These are phyloP conservation scores for Stomatorhinus ivindoensis DNA, from an alignment of 2,113 vertebrate genomes.

Conservation along the genomic window DNA sequence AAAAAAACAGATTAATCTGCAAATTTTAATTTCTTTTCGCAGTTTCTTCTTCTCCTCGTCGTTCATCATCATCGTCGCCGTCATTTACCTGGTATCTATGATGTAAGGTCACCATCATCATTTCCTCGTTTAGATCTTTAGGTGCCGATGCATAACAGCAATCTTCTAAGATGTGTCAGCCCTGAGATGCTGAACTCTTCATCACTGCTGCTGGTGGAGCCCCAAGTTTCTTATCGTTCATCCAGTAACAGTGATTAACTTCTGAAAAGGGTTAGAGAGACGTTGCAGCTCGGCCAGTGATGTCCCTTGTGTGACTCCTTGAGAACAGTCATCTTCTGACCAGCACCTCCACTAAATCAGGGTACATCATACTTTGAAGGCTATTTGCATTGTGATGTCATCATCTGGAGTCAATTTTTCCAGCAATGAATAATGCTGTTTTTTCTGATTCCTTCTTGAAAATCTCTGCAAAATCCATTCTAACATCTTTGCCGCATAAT, in stretches of 20 bases:
- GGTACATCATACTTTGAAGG: neutral
- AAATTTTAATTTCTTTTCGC: neutral
- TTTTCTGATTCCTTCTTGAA: neutral
- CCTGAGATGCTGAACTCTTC: neutral
- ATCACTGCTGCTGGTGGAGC: neutral
- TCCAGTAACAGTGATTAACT: neutral
- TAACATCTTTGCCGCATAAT: neutral
- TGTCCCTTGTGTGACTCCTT: neutral
- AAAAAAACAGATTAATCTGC: neutral
- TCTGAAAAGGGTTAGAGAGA: neutral
- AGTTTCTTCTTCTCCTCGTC: neutral
- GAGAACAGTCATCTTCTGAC: neutral
- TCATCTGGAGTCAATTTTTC: neutral
- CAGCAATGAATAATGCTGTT: neutral
- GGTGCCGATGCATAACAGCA: neutral
- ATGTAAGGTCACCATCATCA: neutral
- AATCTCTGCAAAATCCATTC: neutral
- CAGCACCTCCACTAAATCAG: neutral
- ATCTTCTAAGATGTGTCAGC: neutral
- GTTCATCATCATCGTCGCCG: neutral
- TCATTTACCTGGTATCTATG: neutral
- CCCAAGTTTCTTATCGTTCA: neutral
- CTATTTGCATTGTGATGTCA: neutral
- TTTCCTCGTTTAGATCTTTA: neutral
- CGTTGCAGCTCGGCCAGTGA: neutral